Evolutionary conservation across 2,797 vertebrate genomes (phyloP), one percentile per base, ranked within the genome.

Genomic region (Diceros bicornis): DNA sequence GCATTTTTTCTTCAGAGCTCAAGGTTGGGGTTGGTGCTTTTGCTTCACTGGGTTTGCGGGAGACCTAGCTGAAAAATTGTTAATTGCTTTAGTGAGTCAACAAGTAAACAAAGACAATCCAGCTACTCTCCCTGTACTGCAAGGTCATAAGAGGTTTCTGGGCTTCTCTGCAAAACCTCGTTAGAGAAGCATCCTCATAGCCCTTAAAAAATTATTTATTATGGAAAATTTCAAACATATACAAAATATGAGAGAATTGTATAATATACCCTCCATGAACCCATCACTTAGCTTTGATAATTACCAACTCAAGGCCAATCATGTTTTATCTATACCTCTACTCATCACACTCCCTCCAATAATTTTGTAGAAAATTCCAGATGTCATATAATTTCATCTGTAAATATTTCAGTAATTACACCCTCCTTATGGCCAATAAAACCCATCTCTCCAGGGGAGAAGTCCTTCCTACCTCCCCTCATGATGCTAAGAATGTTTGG

Each of bases 1-100:
- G 50, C 27, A 21, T 72, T 62, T 81, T 90, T 81, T 23, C 44
- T 89, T 72, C 68, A 81, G 57, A 91, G 55, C 66, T 96, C 69
- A 52, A 82, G 87, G 37, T 41, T 74, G 4, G 52, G 11, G 4
- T 44, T 96, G 83, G 27, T 89, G 74, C 55, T 94, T 95, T 85
- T 95, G 75, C 89, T 57, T 96, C 68, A 25, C 34, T 82, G 66
- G 44, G 27, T 94, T 74, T 96, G 11, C 57, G 62, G 62, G 71
- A 95, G 57, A 96, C 37, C 78, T 62, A 90, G 84, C 85, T 82
- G 69, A 61, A 96, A 82, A 94, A 72, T 23, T 66, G 47, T 72
- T 85, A 41, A 55, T 89, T 91, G 74, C 84, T 95, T 47, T 90
- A 57, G 62, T 92, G 96, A 97, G 59, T 96, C 86, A 91, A 95